Evolutionary conservation across 2,113 vertebrate species (phyloP), one percentile per base, ranked within the genome.

Genomic region (Gymnobelideus leadbeateri): DNA sequence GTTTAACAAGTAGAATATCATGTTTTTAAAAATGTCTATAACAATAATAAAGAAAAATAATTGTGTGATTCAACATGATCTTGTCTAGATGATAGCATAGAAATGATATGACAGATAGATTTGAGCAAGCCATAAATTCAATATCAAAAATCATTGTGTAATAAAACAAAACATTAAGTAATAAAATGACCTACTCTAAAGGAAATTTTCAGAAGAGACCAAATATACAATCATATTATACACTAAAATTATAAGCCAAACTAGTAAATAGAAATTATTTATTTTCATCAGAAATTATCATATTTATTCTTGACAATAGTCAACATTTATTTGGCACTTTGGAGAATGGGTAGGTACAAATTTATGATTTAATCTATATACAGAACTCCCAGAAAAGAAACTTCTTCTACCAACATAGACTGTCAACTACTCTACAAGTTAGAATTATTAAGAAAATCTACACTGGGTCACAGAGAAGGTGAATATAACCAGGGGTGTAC

Each of bases 251-350:
- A 51, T 16, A 57, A 46, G 26, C 3, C 6, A 28, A 89, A 51
- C 61, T 61, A 51, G 91, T 51, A 95, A 68, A 89, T 9, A 52
- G 5, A 24, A 43, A 55, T 43, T 55, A 92, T 25, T n/a, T 77
- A 77, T n/a, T n/a, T 19, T 77, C 61, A 77, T 7, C 10, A 77
- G 6, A 19, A 77, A 77, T 77, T 14, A 19, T 77, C 37, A 77
- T 7, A n/a, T 77, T 6, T 1, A n/a, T 0, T 14, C n/a, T 0
- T 77, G 37, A n/a, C 19, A 7, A 37, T 7, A n/a, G 12, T 1
- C 4, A 14, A n/a, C 37, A 77, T 77, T 77, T n/a, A 77, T 77
- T 77, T 77, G 14, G 37, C 37, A 19, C 14, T n/a, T 77, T 77
- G 14, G 19, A 19, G 61, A 16, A 77, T 14, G 37, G 14, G 37